A percentile compares a stretch with the other conserved stretches of the same genome.
These are phyloP conservation scores for Picathartes gymnocephalus DNA, from an alignment of 2,113 vertebrate genomes.

Conservation along the genomic window DNA sequence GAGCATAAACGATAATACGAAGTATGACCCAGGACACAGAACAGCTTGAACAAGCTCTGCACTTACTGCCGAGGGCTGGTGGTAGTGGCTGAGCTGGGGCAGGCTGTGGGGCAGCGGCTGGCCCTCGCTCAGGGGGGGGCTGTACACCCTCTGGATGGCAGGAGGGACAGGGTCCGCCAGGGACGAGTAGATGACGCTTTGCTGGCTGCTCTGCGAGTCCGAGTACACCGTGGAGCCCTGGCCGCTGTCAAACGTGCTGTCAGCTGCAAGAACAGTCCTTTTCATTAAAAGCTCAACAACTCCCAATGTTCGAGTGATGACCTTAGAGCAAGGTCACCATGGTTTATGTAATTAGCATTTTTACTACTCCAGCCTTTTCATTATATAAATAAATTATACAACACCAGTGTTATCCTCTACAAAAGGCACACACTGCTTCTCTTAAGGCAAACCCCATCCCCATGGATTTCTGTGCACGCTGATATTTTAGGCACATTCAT, in stretches of 20 bases:
- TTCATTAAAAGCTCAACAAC: not conserved
- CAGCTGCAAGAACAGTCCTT: conserved; percentile 70
- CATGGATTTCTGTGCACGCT: not conserved
- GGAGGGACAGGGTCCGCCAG: conserved; percentile 74
- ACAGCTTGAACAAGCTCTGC: fast-evolving
- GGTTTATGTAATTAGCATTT: conserved; percentile 6
- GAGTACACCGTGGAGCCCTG: conserved; percentile 81
- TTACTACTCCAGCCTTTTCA: not conserved
- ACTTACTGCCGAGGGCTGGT: conserved; percentile 83
- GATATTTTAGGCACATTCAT: not conserved
- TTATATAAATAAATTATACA: conserved; percentile 33
- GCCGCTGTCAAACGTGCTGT: conserved; percentile 85
- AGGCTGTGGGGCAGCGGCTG: conserved; percentile 73
- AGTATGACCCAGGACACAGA: fast-evolving
- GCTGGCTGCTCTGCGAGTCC: conserved; percentile 86
- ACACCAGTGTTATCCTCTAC: not conserved
- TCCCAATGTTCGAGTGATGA: not conserved
- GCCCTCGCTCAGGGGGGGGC: conserved; percentile 71
- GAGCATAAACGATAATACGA: fast-evolving
- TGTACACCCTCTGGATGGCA: conserved; percentile 76
- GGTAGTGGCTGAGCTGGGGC: conserved; percentile 73
- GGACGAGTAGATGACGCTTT: conserved; percentile 81
- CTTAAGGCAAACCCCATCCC: not conserved
- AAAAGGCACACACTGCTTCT: not conserved
- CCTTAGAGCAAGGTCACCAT: not conserved